phyloP scores from a whole-genome alignment of 64 coral and sea anemone genomes.

The Stichodactyla helianthus region DNA sequence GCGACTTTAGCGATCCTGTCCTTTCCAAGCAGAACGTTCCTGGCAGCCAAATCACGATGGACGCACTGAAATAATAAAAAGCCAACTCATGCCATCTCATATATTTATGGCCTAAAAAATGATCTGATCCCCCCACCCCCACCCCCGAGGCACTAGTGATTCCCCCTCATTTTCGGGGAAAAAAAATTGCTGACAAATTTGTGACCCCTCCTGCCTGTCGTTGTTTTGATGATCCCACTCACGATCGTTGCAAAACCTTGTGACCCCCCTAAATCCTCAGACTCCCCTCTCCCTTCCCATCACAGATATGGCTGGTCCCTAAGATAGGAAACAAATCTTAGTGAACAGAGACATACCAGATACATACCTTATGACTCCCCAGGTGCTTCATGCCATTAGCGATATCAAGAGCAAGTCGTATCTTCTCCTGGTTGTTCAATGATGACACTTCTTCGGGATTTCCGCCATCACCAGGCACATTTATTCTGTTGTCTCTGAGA shows the following conservation, averaged over 20 bases:
- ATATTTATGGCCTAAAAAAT: no score
- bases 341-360: not conserved
- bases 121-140: no score
- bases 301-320: no score
- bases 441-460: not conserved
- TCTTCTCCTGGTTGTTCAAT: not conserved
- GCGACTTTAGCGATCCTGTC: conserved; percentile 46
- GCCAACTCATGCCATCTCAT: no score
- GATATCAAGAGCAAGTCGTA: conserved; percentile 27
- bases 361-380: conserved; percentile 21
- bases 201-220: no score
- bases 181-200: no score
- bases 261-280: not conserved
- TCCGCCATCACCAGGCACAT: not conserved
- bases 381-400: conserved; percentile 49
- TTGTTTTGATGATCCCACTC: no score
- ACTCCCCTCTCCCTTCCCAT: no score
- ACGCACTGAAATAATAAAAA: conserved; percentile 32
- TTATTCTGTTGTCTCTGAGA: conserved; percentile 10
- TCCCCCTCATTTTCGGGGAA: no score
- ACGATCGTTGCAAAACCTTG: not conserved
- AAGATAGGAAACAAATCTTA: no score
- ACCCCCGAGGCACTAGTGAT: no score
- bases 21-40: conserved; percentile 53
- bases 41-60: conserved; percentile 63